A percentile compares a stretch with the other conserved stretches of the same genome.
Conservation (phyloP, 2,113 vertebrate species). For the Pardalotus punctatus region DNA sequence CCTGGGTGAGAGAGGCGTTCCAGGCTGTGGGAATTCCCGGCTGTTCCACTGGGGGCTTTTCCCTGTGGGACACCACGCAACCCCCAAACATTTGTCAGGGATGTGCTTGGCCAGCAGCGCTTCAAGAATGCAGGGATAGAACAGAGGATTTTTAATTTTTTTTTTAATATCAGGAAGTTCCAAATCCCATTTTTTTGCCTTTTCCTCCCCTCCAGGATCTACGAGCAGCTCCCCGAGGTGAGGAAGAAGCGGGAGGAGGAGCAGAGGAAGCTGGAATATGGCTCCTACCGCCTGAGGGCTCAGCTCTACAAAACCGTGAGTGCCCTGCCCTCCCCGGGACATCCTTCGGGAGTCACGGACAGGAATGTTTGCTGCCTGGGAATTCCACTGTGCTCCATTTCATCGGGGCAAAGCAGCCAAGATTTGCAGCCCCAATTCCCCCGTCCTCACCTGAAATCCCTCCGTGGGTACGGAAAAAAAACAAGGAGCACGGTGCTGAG, state of each 20-base stretch:
- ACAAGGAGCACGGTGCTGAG: fast-evolving
- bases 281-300: constrained; percentile 81
- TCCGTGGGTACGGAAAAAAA: fast-evolving
- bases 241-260: constrained; percentile 83
- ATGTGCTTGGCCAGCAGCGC: neutral
- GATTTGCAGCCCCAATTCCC: fast-evolving
- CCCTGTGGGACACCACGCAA: neutral
- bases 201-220: constrained; percentile 74
- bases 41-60: no score
- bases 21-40: neutral
- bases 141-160: no score
- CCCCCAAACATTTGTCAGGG: fast-evolving
- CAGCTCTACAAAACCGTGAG: constrained; percentile 87
- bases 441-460: neutral
- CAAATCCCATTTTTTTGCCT: fast-evolving
- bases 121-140: neutral
- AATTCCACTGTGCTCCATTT: no score
- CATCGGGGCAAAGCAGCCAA: neutral
- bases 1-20: neutral
- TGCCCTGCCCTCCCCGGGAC: neutral
- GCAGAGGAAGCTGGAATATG: constrained; percentile 78
- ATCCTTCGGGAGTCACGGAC: neutral
- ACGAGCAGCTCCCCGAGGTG: constrained; percentile 90
- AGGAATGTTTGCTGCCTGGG: neutral
- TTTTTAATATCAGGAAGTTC: fast-evolving